phyloP scores from a whole-genome alignment of 2,113 vertebrate species.

The Dryoscopus gambensis region DNA sequence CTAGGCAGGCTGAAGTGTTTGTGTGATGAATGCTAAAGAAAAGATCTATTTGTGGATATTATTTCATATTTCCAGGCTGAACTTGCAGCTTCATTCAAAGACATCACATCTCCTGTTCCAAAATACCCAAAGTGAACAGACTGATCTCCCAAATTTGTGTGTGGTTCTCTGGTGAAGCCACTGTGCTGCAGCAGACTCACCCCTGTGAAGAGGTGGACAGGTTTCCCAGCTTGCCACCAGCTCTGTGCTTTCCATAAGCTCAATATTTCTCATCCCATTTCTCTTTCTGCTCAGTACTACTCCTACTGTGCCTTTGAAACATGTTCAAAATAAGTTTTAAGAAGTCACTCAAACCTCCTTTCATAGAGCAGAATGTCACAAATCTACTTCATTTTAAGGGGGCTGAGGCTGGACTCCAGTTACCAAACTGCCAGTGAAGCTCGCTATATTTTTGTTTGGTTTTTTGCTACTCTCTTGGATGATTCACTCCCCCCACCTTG shows the following conservation, averaged over 20 bases:
- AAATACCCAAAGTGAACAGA: rapidly evolving
- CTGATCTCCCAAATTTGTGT: not conserved
- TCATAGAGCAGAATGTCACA: not conserved
- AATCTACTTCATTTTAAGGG: not conserved
- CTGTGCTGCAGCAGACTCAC: rapidly evolving
- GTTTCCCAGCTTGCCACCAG: not conserved
- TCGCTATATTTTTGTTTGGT: not conserved
- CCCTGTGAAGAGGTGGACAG: not conserved
- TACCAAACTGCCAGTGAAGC: not conserved
- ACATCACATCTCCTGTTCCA: rapidly evolving
- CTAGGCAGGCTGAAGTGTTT: not conserved
- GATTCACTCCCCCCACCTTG: not conserved
- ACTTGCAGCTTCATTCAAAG: not conserved
- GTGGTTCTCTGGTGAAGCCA: not conserved
- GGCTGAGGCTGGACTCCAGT: not conserved
- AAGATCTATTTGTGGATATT: not conserved
- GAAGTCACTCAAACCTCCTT: not conserved
- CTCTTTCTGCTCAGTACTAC: not conserved
- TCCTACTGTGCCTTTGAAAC: not conserved
- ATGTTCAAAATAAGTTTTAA: not conserved
- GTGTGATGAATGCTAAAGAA: not conserved
- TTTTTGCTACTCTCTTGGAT: not conserved
- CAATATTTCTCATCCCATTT: not conserved
- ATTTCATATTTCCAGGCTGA: not conserved
- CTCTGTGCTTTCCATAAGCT: not conserved